Conservation (phyloP, 2,113 vertebrate species). For the Narcine bancroftii region DNA sequence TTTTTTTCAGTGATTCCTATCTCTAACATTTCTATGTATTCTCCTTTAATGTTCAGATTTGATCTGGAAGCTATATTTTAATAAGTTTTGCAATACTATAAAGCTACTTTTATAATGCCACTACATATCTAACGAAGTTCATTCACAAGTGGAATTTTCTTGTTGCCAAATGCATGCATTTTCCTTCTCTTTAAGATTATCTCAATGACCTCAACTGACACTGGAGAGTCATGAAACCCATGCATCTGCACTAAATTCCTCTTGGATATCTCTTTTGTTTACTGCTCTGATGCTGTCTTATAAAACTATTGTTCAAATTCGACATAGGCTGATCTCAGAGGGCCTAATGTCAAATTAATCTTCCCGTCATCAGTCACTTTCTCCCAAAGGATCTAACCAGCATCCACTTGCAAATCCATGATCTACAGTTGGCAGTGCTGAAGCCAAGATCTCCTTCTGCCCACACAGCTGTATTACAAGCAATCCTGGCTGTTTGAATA, state of each 20-base stretch:
- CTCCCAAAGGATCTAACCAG: slow-evolving; percentile 48
- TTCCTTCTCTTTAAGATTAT: slow-evolving; percentile 43
- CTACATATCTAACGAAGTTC: background rate
- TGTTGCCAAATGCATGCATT: slow-evolving; percentile 43
- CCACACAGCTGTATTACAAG: slow-evolving; percentile 49
- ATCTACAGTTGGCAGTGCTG: slow-evolving; percentile 51
- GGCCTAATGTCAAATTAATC: slow-evolving; percentile 51
- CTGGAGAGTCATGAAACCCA: slow-evolving; percentile 40
- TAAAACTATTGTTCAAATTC: slow-evolving; percentile 50
- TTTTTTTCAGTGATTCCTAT: no score
- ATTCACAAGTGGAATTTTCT: slow-evolving; percentile 41
- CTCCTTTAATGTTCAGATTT: slow-evolving; percentile 4
- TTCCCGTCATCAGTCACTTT: slow-evolving; percentile 47
- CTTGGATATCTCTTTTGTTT: slow-evolving; percentile 40
- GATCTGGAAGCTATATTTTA: background rate
- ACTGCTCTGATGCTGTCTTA: slow-evolving; percentile 41
- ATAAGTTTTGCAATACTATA: background rate
- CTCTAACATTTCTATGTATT: no score
- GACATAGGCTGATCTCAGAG: slow-evolving; percentile 46
- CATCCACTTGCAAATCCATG: slow-evolving; percentile 45
- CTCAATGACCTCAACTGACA: background rate
- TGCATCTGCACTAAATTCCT: slow-evolving; percentile 42
- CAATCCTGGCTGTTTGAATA: slow-evolving; percentile 45
- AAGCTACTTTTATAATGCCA: background rate
- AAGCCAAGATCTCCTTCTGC: slow-evolving; percentile 48